Base-by-base conservation (phyloP, 2,888 invertebrate genomes). In the Lasioglossum marginatum region DNA sequence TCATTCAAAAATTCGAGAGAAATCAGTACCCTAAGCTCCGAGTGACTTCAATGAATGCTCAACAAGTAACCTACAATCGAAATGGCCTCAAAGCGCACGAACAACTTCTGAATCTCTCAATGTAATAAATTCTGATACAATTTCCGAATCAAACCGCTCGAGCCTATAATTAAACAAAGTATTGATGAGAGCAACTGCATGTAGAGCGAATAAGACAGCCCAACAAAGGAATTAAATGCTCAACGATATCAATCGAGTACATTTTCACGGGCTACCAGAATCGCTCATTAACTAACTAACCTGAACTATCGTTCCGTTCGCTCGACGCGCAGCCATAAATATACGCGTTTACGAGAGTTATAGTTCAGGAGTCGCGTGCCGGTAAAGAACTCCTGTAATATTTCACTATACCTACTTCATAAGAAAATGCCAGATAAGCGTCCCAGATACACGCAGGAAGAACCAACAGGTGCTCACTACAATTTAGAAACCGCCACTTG, bases 281-380 rank as follows among this genome's bases (percentile, higher is more conserved):
- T 74, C 48, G 16, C 37, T 60, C 27, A 77, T 57, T 19, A 40
- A 27, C 48, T 27, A 19, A 31, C 31, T 31, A 31, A 31, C 10
- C 63, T 70, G 66, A 75, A 52, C 10, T 68, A 27, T 78, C 19
- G 66, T 27, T 34, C 16, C n/a, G 45, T 60, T 73, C 57, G 31
- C 48, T 34, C n/a, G 10, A 10, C 27, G 16, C 68, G 27, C 72
- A 73, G 85, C 85, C 83, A 83, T 85, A 80, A 76, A 76, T 10
- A 57, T 27, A 66, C 57, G 37, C 12, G 45, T 31, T 77, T 3
- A 27, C 16, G 14, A 16, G n/a, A 31, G 16, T 43, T 57, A 63
- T 60, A 52, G 63, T 72, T 73, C 6, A 57, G 34, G n/a, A 45
- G 6, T 77, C 77, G 63, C 77, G 77, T 73, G 81, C 27, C 37